Conservation (phyloP, 2,113 vertebrate genomes). For the Oostethus manadensis region DNA sequence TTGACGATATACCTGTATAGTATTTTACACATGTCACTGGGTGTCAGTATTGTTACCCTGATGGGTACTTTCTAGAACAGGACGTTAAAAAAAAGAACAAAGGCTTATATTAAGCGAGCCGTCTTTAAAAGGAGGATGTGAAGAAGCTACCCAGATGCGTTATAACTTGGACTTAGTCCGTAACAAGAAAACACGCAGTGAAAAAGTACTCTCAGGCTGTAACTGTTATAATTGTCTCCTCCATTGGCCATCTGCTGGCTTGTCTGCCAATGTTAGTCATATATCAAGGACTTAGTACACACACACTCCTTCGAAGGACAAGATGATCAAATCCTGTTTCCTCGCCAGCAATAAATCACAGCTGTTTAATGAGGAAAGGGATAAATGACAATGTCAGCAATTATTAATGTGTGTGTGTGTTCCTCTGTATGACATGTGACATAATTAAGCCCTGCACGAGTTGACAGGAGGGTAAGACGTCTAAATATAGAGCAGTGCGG, state of each 20-base stretch:
- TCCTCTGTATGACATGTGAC: conserved; percentile 21
- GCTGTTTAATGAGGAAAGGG: conserved; percentile 59
- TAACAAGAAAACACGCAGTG: conserved; percentile 26
- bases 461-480: conserved; percentile 34
- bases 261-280: conserved; percentile 46
- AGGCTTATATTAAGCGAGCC: too few relatives aligned
- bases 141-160: too few relatives aligned
- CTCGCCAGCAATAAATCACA: conserved; percentile 61
- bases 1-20: too few relatives aligned
- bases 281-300: conserved; percentile 44
- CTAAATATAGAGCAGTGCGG: conserved; percentile 34
- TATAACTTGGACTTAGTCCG: conserved; percentile 19
- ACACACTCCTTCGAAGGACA: conserved; percentile 30
- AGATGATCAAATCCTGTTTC: conserved; percentile 47
- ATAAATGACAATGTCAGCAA: conserved; percentile 66
- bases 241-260: conserved; percentile 50
- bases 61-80: too few relatives aligned
- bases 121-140: too few relatives aligned
- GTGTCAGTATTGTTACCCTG: too few relatives aligned
- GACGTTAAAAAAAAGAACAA: too few relatives aligned
- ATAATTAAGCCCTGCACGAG: conserved; percentile 53
- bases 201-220: conserved; percentile 46
- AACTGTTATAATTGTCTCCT: conserved; percentile 54
- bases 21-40: too few relatives aligned
- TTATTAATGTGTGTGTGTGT: conserved; percentile 45